Conservation (phyloP, 2,113 vertebrate species). For the Neodon shergylaensis region DNA sequence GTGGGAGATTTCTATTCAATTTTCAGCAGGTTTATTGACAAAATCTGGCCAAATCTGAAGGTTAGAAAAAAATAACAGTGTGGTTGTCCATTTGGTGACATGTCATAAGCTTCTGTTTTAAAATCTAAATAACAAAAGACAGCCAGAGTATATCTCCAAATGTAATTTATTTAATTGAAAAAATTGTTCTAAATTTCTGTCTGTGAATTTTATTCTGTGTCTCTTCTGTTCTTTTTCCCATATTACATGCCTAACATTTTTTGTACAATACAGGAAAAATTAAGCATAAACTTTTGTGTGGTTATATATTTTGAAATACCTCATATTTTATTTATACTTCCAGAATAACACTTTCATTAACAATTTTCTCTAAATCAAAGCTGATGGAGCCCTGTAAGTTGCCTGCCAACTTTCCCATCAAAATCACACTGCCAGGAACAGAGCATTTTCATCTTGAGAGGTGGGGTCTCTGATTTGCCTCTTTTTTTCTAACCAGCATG, state of each 20-base stretch:
- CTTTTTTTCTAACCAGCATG: neutral
- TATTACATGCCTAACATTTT: neutral
- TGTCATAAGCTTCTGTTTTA: neutral
- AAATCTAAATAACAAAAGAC: neutral
- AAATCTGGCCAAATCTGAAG: neutral
- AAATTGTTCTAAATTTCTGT: neutral
- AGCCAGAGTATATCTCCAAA: neutral
- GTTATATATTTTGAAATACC: neutral
- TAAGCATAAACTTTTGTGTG: neutral
- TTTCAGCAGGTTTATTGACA: neutral
- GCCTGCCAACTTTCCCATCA: no score
- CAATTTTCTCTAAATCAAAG: neutral
- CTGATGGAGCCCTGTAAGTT: neutral
- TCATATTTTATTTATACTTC: neutral
- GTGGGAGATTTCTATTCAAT: conserved; percentile 52
- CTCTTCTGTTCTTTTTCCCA: neutral
- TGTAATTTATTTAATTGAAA: neutral
- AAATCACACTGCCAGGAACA: neutral
- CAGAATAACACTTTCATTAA: neutral
- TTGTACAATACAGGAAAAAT: neutral
- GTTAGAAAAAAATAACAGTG: accelerated
- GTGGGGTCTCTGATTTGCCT: neutral
- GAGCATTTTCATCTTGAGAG: neutral
- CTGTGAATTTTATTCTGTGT: neutral
- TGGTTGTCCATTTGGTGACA: neutral